A percentile compares a stretch with the other conserved stretches of the same genome.
These are phyloP conservation scores for Anolis carolinensis DNA, from an alignment of 2,113 vertebrate species.

Conservation along the genomic window DNA sequence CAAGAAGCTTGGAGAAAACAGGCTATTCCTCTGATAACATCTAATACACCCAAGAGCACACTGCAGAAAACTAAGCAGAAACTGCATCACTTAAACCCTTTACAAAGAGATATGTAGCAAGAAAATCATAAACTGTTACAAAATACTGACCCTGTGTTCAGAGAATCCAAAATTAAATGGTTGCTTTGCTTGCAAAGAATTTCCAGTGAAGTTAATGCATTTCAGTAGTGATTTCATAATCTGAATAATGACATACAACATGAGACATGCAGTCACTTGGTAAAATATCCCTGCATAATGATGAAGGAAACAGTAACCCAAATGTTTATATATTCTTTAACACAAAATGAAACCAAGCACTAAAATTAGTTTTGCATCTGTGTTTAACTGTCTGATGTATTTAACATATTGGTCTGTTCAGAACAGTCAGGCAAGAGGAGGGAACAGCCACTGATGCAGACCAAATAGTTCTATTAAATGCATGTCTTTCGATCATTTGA, in stretches of 20 bases:
- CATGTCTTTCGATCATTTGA: not conserved
- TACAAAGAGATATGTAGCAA: not conserved
- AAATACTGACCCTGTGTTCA: rapidly evolving
- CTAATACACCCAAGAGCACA: not conserved
- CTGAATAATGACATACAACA: not conserved
- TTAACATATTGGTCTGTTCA: not conserved
- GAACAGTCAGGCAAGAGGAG: not conserved
- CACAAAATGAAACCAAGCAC: constrained; percentile 2
- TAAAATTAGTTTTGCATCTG: not conserved
- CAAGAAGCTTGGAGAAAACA: not conserved
- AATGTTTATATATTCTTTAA: constrained; percentile 2
- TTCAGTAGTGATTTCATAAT: not conserved
- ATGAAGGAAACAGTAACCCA: constrained; percentile 22
- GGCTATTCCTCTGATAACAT: not conserved
- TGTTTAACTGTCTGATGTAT: not conserved
- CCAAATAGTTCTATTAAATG: not conserved
- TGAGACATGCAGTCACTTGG: not conserved
- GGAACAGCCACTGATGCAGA: constrained; percentile 23
- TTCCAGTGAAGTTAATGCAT: not conserved
- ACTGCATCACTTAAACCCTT: not conserved
- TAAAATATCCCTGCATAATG: constrained; percentile 13
- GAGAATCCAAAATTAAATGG: constrained; percentile 18
- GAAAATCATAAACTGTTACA: not conserved
- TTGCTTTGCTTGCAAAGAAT: not conserved
- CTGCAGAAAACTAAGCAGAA: not conserved